A percentile compares a stretch with the other conserved stretches of the same genome.
phyloP scores from a whole-genome alignment of 35 echinoderm and acorn worm species.

The Stichopus chloronotus region DNA sequence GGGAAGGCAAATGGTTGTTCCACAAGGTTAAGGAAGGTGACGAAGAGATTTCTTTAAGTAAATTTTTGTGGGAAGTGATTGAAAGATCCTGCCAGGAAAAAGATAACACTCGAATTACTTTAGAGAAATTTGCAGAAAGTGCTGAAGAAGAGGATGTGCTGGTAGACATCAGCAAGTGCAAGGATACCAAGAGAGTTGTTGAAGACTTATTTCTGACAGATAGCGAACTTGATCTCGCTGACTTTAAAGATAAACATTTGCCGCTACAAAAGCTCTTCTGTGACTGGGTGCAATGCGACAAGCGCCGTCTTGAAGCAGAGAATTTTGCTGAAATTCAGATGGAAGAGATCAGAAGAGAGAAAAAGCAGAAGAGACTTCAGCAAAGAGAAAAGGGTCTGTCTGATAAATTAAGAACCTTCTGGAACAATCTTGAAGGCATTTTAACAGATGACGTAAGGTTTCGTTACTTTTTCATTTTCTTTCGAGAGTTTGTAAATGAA shows the following conservation, averaged over 20 bases:
- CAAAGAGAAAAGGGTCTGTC: neutral
- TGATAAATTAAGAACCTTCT: neutral
- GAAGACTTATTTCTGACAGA: neutral
- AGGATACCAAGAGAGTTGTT: neutral
- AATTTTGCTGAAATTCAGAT: constrained; percentile 19
- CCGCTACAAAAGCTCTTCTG: neutral
- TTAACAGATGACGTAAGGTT: constrained; percentile 1
- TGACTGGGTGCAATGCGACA: neutral
- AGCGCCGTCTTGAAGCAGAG: neutral
- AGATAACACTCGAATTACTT: neutral
- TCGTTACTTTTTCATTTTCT: constrained; percentile 9
- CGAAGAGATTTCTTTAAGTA: constrained; percentile 8
- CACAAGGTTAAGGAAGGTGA: neutral
- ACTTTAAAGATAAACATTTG: constrained; percentile 28
- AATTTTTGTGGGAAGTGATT: neutral
- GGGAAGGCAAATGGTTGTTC: constrained; percentile 1
- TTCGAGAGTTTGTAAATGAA: constrained; percentile 19
- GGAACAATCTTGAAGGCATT: neutral
- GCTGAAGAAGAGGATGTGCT: neutral
- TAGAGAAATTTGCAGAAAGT: constrained; percentile 12
- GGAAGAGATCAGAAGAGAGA: constrained; percentile 5
- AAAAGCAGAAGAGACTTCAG: neutral
- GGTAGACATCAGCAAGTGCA: neutral
- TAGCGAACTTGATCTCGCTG: neutral
- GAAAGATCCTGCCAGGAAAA: neutral